Evolutionary conservation across 2,797 vertebrate genomes (phyloP).

Genomic region (Danio albolineatus): DNA sequence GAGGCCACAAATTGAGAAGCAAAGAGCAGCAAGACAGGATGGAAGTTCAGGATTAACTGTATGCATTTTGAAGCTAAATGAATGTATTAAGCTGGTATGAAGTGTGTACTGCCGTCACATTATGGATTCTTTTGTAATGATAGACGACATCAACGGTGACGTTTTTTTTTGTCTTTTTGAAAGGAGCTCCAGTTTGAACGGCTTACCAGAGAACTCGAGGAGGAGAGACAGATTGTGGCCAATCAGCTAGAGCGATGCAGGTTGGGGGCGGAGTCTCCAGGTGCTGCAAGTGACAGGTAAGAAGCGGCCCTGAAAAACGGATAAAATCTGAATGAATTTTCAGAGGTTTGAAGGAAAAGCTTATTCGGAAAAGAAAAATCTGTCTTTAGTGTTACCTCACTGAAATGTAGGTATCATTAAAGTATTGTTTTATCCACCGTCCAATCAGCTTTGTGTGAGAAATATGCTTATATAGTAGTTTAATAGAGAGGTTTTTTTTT

Average conservation of each 20-base stretch:
- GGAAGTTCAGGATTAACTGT: background rate
- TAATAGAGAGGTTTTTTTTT: background rate
- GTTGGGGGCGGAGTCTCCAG: constrained; percentile 95
- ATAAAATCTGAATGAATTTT: background rate
- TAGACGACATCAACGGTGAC: background rate
- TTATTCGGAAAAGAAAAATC: background rate
- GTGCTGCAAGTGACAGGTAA: constrained; percentile 98
- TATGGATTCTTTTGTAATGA: constrained; percentile 12
- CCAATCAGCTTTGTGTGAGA: background rate
- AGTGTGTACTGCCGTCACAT: background rate
- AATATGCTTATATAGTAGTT: background rate
- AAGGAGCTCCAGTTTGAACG: constrained; percentile 99
- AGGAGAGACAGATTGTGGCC: constrained; percentile 97
- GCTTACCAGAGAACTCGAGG: constrained; percentile 96
- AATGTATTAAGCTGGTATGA: constrained; percentile 25
- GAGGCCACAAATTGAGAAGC: constrained; percentile 30
- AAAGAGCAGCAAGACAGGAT: constrained; percentile 20
- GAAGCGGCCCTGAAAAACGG: background rate
- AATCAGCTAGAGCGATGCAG: constrained; percentile 99
- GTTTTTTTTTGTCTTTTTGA: constrained; percentile 29
- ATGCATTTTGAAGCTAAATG: constrained; percentile 23
- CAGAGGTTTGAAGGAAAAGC: background rate
- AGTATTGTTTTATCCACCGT: background rate
- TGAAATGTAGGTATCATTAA: background rate
- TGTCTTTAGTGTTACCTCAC: background rate